phyloP scores from a whole-genome alignment of 2,888 invertebrate genomes.

The Pterobdella sp. region DNA sequence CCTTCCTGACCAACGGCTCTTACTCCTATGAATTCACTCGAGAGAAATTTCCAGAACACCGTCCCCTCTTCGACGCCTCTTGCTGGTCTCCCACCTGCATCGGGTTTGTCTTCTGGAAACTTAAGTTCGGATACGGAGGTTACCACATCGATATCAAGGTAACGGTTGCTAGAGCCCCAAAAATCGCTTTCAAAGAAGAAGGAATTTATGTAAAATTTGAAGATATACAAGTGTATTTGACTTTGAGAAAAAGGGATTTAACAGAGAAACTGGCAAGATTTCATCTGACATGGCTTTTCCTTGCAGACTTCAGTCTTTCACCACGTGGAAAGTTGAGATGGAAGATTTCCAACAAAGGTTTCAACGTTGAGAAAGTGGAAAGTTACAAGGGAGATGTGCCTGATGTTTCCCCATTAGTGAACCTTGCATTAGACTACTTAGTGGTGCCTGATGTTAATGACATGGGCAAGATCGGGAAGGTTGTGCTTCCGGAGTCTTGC shows the following conservation, averaged over 20 bases:
- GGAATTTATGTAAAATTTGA: background rate
- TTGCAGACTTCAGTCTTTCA: background rate
- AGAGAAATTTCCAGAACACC: background rate
- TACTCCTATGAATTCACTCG: background rate
- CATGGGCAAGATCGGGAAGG: background rate
- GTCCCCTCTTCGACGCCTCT: background rate
- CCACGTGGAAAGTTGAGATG: background rate
- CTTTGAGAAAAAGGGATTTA: background rate
- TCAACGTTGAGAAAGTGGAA: background rate
- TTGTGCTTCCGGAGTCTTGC: background rate
- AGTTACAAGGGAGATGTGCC: background rate
- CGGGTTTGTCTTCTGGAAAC: background rate
- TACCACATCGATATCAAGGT: background rate
- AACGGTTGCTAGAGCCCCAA: background rate
- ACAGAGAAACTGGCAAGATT: background rate
- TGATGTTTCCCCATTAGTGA: background rate
- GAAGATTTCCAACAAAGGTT: background rate
- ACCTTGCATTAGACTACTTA: background rate
- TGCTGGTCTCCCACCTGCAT: background rate
- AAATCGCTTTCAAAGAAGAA: background rate
- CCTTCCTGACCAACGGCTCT: slow-evolving; percentile 1
- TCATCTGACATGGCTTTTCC: background rate
- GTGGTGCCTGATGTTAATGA: background rate
- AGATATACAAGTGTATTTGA: background rate
- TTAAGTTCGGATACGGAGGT: background rate